Conservation (phyloP, 1,140 invertebrate genomes). For the Lethocerus indicus region DNA sequence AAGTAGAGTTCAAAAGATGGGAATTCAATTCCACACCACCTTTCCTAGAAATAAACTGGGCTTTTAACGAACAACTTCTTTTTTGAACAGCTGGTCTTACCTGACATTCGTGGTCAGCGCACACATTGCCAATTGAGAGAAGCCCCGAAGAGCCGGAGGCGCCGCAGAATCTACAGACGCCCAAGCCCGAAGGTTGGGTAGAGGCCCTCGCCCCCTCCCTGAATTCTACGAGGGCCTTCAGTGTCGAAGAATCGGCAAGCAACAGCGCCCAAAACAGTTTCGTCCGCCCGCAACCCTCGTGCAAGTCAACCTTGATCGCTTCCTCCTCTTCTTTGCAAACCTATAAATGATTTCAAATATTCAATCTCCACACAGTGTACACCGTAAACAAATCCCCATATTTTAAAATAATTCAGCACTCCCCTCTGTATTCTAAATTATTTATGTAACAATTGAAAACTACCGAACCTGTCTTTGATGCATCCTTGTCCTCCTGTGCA, state of each 20-base stretch:
- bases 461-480: constrained; percentile 72
- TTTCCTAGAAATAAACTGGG: no score
- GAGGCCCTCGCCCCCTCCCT: constrained; percentile 44
- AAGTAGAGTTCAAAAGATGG: no score
- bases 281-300: constrained; percentile 87
- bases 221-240: constrained; percentile 90
- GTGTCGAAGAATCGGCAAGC: constrained; percentile 75
- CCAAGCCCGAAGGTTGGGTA: constrained; percentile 26
- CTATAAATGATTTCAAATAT: constrained; percentile 18
- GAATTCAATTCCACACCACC: no score
- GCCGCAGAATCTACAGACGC: constrained; percentile 85
- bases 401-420: no score
- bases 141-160: constrained; percentile 64
- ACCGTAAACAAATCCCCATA: no score
- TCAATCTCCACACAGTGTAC: no score
- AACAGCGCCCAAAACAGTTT: constrained; percentile 91
- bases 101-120: constrained; percentile 84
- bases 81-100: no score
- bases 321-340: constrained; percentile 93
- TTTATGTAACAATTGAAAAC: no score
- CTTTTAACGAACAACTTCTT: no score
- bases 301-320: constrained; percentile 81
- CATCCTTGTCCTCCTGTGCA: constrained; percentile 68
- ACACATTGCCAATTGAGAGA: constrained; percentile 81
- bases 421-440: no score